phyloP scores from a whole-genome alignment of 2,888 invertebrate species.

The Synanthedon tipuliformis region DNA sequence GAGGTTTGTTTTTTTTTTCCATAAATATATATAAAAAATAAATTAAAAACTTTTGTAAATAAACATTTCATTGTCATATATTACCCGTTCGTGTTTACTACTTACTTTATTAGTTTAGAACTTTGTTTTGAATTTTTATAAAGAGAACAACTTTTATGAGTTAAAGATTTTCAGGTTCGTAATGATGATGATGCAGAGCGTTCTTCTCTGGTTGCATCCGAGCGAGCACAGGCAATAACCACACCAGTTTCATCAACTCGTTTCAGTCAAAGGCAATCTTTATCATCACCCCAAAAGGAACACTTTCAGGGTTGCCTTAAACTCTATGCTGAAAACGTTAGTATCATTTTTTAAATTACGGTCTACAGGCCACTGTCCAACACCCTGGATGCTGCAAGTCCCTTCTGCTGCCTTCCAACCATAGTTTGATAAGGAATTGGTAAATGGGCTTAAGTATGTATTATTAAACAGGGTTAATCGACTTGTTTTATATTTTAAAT shows the following conservation, averaged over 20 bases:
- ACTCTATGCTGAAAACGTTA: conserved; percentile 83
- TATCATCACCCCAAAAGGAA: conserved; percentile 71
- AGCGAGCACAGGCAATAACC: conserved; percentile 44
- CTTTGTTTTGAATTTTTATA: not conserved
- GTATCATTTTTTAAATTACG: conserved; percentile 14
- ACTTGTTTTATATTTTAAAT: not conserved
- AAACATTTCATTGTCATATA: not conserved
- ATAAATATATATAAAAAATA: too few species aligned
- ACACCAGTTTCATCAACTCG: conserved; percentile 42
- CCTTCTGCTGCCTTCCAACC: too few species aligned
- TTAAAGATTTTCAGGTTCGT: conserved; percentile 29
- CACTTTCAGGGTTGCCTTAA: conserved; percentile 82
- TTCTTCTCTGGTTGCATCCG: conserved; percentile 57
- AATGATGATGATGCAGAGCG: conserved; percentile 75
- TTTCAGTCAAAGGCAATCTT: conserved; percentile 28
- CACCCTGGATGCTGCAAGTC: too few species aligned
- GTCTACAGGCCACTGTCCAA: not conserved
- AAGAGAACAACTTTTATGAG: too few species aligned
- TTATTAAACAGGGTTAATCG: not conserved
- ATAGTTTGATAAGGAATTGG: too few species aligned
- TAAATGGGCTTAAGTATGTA: too few species aligned
- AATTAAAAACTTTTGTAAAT: not conserved
- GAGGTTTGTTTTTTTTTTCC: conserved; percentile 29
- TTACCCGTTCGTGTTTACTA: not conserved
- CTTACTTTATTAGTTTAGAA: not conserved